phyloP scores from a whole-genome alignment of 1,140 invertebrate species.

The Wiebesia pumilae region DNA sequence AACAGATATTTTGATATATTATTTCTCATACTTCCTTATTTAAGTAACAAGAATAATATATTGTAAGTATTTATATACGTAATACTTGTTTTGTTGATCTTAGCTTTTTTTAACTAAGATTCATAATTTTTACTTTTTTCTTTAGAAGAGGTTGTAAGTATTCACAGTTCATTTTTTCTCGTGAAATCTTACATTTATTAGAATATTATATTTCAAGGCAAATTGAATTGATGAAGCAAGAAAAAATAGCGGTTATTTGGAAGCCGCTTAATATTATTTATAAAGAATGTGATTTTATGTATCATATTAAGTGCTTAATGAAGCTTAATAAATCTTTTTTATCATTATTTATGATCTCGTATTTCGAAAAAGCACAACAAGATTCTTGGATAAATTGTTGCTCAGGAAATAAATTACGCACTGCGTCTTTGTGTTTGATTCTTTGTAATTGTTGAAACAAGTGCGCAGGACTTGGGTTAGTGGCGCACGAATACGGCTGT shows the following conservation, averaged over 20 bases:
- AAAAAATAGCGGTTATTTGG: background rate
- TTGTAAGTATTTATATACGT: too few species aligned
- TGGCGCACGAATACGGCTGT: background rate
- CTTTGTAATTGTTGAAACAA: slow-evolving; percentile 30
- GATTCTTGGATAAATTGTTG: background rate
- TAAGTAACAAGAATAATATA: too few species aligned
- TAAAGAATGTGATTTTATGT: background rate
- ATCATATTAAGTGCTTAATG: background rate
- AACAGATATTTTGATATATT: too few species aligned
- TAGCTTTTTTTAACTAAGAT: too few species aligned
- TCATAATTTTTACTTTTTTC: too few species aligned
- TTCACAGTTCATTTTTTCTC: too few species aligned
- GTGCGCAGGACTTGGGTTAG: background rate
- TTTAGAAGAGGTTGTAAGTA: too few species aligned
- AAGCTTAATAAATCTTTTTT: background rate
- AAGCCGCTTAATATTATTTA: background rate
- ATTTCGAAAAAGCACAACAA: background rate
- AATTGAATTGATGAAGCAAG: too few species aligned
- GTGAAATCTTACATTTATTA: too few species aligned
- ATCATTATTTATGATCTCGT: background rate
- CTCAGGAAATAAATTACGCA: background rate
- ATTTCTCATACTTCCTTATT: too few species aligned
- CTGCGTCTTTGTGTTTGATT: slow-evolving; percentile 29
- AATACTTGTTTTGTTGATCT: too few species aligned
- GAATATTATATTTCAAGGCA: too few species aligned